Evolutionary conservation across 35 echinoderm and acorn worm species (phyloP), one percentile per base, ranked within the genome.

Genomic region (Diadema setosum): DNA sequence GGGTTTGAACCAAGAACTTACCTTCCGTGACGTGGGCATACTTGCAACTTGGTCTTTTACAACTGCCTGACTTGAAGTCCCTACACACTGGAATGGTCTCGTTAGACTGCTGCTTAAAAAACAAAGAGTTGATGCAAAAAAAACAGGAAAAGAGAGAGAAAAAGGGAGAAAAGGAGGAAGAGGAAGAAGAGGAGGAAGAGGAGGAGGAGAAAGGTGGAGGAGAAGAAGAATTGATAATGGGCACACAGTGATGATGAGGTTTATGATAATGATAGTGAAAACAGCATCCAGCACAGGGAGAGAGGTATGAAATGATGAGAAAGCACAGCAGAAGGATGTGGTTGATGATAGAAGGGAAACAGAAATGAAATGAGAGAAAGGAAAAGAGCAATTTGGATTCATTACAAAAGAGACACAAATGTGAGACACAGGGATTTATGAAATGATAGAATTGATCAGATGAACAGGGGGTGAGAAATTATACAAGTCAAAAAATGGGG

Each of bases 11-110:
- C 5, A 21, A 12, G 35, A 37, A 50, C 96, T 86, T 89, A 99
- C 96, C 96, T 99, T 99, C 96, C 7, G 86, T 90, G 29, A 99
- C 92, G 42, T 99, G 96, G 6, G 92, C 96, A 89, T 99, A 99
- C 81, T 91, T 91, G 76, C 96, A 99, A 70, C 91, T 99, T 56
- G 96, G 96, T 82, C 96, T 84, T 52, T 99, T 99, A 86, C 96
- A 99, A 82, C 91, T 94, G 15, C 96, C 96, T 17, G 96, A 94
- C 81, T 99, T 99, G 89, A 99, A 99, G 78, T 99, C 96, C 59
- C 96, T 88, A 84, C 96, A 99, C 7, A 99, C 96, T 26, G 96
- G 96, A 52, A 99, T 84, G 48, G 96, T 99, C 82, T 99, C 96
- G 55, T 90, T 87, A 42, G 91, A 92, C 34, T 96, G 85, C 89